Evolutionary conservation across 1,140 invertebrate genomes (phyloP).

Genomic region (Protaetia brevitarsis): DNA sequence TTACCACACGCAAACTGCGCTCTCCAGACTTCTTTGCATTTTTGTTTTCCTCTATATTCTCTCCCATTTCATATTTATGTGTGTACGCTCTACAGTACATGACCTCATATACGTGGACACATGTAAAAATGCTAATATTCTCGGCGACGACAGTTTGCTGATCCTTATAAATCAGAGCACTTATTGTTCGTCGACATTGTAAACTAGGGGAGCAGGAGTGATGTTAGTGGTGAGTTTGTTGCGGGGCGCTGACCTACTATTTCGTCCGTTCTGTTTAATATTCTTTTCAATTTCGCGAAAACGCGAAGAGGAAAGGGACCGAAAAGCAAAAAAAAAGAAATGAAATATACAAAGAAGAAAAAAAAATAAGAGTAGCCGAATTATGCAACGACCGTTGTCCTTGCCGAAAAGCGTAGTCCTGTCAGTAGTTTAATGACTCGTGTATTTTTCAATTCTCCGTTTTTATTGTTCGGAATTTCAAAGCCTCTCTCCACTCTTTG

Average conservation of each 20-base stretch:
- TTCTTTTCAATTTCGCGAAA: constrained; percentile 8
- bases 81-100: neutral
- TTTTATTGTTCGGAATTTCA: constrained; percentile 7
- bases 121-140: constrained; percentile 11
- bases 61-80: neutral
- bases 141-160: constrained; percentile 5
- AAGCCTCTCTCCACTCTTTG: too few relatives aligned
- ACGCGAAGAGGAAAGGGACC: neutral
- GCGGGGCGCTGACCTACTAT: neutral
- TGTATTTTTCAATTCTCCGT: constrained; percentile 13
- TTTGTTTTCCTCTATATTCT: neutral
- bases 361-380: neutral
- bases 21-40: neutral
- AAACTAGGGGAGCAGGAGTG: too few relatives aligned
- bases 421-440: constrained; percentile 10
- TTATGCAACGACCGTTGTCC: neutral
- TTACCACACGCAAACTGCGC: neutral
- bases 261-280: neutral
- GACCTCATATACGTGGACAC: neutral
- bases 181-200: constrained; percentile 6
- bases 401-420: neutral
- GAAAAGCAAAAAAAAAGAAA: neutral
- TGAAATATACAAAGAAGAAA: too few relatives aligned
- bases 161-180: neutral
- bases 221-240: neutral